Base-by-base conservation (phyloP, 2,113 vertebrate genomes). In the Oryzias javanicus region DNA sequence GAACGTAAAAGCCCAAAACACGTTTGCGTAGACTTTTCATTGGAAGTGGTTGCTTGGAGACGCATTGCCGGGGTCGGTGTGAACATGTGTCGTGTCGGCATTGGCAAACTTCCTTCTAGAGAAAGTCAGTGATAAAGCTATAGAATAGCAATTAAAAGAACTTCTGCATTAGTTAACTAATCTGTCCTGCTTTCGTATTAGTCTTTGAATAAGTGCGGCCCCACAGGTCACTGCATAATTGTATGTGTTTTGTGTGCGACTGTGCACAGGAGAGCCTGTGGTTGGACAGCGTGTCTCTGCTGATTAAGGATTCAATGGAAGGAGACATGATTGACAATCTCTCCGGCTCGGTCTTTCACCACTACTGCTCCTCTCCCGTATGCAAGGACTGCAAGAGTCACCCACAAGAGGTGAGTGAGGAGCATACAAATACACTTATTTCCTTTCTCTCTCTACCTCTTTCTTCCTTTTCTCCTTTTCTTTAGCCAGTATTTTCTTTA, bases 281-380 rank as follows among this genome's bases (percentile, higher is more conserved):
- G 97, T 89, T 98, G 93, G 97, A 99, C 93, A 99, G 97, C 78
- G 96, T 98, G 77, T 98, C 97, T 88, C 93, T 99, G 91, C 94
- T 99, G 86, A 98, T 98, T 89, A 98, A 97, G 87, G 97, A 98
- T 89, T 97, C 97, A 4, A 85, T 96, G 89, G 97, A 98, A 81
- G 96, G 95, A 44, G 97, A 99, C 88, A 90, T 98, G 92, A 98
- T 99, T 55, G 97, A 99, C 92, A 98, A 98, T 90, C 94, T 99
- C 71, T 99, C 97, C 0, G 97, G 96, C 60, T 99, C 97, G 19
- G 92, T 99, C 85, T 98, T 96, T 86, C 96, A 98, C 80, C 96
- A 98, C 88, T 98, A 98, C 87, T 91, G 94, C 80, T 96, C 97
- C 41, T 92, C 93, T 17, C 92, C 94, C 4, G 86, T 94, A 87